Conservation (phyloP, 2,888 invertebrate genomes). For the Rhagium mordax region DNA sequence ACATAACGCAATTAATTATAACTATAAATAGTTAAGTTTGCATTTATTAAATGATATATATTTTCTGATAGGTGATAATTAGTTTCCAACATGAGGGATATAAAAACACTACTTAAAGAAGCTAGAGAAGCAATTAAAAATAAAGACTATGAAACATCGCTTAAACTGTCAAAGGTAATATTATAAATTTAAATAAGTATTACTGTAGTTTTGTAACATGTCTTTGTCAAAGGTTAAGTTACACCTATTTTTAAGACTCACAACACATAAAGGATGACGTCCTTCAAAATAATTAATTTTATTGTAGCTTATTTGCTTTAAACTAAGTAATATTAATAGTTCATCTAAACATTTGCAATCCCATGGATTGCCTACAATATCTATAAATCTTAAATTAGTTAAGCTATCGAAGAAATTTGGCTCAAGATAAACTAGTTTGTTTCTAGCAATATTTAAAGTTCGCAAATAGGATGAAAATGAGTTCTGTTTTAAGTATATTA, state of each 20-base stretch:
- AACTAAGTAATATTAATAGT: not conserved
- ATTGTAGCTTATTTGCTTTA: not conserved
- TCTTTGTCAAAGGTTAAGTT: conserved; percentile 1
- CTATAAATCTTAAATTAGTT: not conserved
- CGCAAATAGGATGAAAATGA: not conserved
- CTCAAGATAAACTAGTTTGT: conserved; percentile 1
- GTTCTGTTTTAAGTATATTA: conserved; percentile 4
- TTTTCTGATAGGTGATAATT: not conserved
- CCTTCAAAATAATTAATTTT: not conserved
- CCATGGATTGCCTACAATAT: conserved; percentile 2
- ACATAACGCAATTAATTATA: too few species aligned
- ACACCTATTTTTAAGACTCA: not conserved
- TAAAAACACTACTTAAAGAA: conserved; percentile 83
- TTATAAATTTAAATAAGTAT: not conserved
- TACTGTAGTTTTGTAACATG: conserved; percentile 2
- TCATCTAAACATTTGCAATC: conserved; percentile 11
- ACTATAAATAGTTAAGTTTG: too few species aligned
- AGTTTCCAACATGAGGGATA: conserved; percentile 70
- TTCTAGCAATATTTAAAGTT: not conserved
- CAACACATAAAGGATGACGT: conserved; percentile 4
- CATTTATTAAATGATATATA: too few species aligned
- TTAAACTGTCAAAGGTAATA: conserved; percentile 83
- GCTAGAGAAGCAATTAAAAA: conserved; percentile 86
- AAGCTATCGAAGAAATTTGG: not conserved
- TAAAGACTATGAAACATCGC: conserved; percentile 81